phyloP scores from a whole-genome alignment of 2,113 vertebrate genomes.

The Clarias batrachus region DNA sequence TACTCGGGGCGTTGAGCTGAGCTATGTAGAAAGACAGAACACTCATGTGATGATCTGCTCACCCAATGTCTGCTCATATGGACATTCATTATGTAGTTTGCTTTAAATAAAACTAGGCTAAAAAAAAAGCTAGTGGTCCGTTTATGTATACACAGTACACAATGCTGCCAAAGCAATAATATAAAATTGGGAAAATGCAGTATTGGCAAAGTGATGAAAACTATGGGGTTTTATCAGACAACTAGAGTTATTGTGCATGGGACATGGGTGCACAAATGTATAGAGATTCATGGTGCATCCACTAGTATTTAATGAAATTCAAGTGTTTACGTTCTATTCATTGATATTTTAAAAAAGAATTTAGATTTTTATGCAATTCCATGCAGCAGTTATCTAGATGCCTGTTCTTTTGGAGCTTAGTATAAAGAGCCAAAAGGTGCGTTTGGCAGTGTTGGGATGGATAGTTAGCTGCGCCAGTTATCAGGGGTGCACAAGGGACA shows the following conservation, averaged over 20 bases:
- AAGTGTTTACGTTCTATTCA: background rate
- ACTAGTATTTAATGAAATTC: background rate
- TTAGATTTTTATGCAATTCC: background rate
- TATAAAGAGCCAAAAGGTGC: background rate
- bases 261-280: background rate
- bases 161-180: background rate
- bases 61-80: background rate
- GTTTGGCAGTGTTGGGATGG: constrained; percentile 43
- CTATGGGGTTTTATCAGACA: constrained; percentile 7
- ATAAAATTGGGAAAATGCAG: background rate
- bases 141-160: background rate
- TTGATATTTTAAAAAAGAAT: background rate
- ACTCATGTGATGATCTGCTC: constrained; percentile 11
- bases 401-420: background rate
- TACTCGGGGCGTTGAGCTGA: constrained; percentile 17
- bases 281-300: background rate
- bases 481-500: constrained; percentile 74
- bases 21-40: constrained; percentile 16
- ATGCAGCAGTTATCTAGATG: background rate
- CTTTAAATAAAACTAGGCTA: background rate
- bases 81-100: background rate
- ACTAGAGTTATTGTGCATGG: background rate
- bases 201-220: constrained; percentile 3
- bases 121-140: background rate
- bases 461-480: constrained; percentile 76